These are phyloP conservation scores for Sinodicranocentrus sp. DNA, from an alignment of 2,888 invertebrate genomes.

Conservation along the genomic window DNA sequence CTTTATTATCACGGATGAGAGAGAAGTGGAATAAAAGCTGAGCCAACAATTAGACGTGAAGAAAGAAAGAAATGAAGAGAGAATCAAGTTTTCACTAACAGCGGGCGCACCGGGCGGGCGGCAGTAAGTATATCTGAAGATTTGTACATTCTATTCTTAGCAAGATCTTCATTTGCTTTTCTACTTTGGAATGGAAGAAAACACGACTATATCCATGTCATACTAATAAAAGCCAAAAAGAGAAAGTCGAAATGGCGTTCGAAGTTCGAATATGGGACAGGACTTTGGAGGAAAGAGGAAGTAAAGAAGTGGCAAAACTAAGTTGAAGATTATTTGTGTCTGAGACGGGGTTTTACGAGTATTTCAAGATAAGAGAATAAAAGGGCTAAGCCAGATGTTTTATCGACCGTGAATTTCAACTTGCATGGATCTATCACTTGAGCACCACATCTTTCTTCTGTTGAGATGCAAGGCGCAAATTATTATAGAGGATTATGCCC, in stretches of 20 bases:
- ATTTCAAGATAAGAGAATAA: background rate
- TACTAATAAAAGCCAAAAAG: background rate
- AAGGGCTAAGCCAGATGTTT: slow-evolving; percentile 18
- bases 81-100: background rate
- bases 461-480: background rate
- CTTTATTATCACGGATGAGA: slow-evolving; percentile 16
- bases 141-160: background rate
- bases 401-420: slow-evolving; percentile 20
- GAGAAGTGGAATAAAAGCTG: background rate
- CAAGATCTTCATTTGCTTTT: no score
- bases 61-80: slow-evolving; percentile 13
- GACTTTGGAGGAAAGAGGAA: slow-evolving; percentile 22
- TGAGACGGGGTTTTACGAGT: slow-evolving; percentile 12
- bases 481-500: background rate
- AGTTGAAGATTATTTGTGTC: slow-evolving; percentile 25
- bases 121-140: background rate
- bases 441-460: background rate
- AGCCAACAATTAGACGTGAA: background rate
- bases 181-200: background rate
- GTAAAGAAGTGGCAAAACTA: slow-evolving; percentile 19
- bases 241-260: no score
- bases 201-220: background rate
- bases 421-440: slow-evolving; percentile 20
- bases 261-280: no score
- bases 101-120: background rate